Evolutionary conservation across 1,140 invertebrate genomes (phyloP), one percentile per base, ranked within the genome.

Genomic region (Sminthurinus signatus): DNA sequence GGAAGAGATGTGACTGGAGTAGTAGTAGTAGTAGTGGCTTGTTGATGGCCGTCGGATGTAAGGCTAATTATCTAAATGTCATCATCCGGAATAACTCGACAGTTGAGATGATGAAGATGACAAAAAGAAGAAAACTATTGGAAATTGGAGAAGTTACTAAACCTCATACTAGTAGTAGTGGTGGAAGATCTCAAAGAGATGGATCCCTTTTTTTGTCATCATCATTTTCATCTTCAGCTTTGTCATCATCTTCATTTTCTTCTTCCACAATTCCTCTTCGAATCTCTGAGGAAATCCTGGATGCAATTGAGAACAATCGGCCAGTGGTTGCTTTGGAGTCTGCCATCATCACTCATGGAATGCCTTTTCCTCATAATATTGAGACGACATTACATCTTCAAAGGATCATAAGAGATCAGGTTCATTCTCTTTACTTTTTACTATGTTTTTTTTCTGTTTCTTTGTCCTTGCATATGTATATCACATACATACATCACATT

Each of bases 311-410:
- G 2, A 78, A 79, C 55, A 74, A 77, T 4, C 74, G 80, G 67
- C 86, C 92, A 1, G 82, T 98, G 56, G 92, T 99, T 8, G 94
- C 95, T 2, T 78, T 99, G 65, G 96, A 99, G 80, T 95, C 92
- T 15, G 95, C 96, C 2, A 96, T 99, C 52, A 93, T 99, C 46
- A 98, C 95, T 1, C 96, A 99, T 80, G 96, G 96, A 44, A 94
- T 99, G 88, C 95, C 96, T 0, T 90, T 86, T 79, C 96, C 96
- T 0, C 77, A 88, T 39, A 99, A 99, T 80, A 79, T 96, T 50
- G 77, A 88, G 68, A 96, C 91, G 29, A 94, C 94, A 3, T 39
- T 85, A 17, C 78, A 84, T 74, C 87, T 97, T 0, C 91, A 98
- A 78, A 75, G 86, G 62, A 83, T 87, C 60, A 81, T 98, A 4